Evolutionary conservation across 2,797 vertebrate species (phyloP).

Genomic region (Sebastes nivosus): DNA sequence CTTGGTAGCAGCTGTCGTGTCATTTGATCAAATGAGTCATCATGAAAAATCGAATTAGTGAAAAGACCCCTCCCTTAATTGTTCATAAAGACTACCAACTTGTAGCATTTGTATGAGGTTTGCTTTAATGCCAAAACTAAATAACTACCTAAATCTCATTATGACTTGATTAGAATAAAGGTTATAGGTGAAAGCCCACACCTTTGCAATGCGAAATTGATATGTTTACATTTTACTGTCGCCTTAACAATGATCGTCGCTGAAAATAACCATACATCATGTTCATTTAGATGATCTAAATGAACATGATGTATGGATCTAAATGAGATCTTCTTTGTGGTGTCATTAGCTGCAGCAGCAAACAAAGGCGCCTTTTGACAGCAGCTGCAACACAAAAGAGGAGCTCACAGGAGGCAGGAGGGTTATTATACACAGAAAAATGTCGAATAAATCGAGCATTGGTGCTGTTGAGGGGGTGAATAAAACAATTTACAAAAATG

Average conservation of each 20-base stretch:
- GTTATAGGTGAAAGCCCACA: neutral
- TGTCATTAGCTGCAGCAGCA: slow-evolving; percentile 12
- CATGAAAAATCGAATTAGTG: neutral
- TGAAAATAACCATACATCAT: neutral
- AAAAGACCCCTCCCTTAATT: slow-evolving; percentile 22
- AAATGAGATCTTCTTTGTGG: neutral
- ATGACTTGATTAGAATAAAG: neutral
- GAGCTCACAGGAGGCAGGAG: neutral
- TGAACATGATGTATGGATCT: too few relatives aligned
- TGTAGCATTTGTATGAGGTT: neutral
- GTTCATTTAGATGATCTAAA: neutral
- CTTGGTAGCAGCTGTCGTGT: neutral
- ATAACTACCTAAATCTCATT: neutral
- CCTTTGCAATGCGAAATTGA: neutral
- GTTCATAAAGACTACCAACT: neutral
- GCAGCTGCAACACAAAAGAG: slow-evolving; percentile 77
- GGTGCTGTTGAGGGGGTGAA: neutral
- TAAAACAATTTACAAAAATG: neutral
- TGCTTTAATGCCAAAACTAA: neutral
- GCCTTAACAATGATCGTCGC: neutral
- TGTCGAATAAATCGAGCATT: neutral
- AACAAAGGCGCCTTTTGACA: slow-evolving; percentile 71
- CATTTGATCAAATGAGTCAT: neutral
- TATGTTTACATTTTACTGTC: neutral
- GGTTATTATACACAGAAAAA: neutral